Conservation (phyloP, 1,140 invertebrate genomes). For the Chionoecetes opilio region DNA sequence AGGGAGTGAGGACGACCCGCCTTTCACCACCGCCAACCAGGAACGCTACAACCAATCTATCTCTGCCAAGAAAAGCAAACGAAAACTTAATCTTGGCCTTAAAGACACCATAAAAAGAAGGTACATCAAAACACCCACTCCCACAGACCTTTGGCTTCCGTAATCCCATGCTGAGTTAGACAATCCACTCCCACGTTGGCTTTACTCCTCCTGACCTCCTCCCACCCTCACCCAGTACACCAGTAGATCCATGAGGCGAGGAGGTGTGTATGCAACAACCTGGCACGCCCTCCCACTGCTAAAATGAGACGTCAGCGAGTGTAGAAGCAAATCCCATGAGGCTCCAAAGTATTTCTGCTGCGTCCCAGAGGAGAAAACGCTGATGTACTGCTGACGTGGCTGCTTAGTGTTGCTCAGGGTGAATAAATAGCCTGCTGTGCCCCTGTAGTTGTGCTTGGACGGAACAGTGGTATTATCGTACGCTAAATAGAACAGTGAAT, state of each 20-base stretch:
- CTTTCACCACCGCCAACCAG: conserved; percentile 41
- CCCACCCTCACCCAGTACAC: neutral
- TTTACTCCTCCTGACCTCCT: neutral
- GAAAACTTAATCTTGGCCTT: conserved; percentile 49
- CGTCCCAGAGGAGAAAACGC: no score
- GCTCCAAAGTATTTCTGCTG: no score
- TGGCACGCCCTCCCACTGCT: neutral
- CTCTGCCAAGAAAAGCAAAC: conserved; percentile 50
- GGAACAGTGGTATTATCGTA: no score
- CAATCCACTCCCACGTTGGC: neutral
- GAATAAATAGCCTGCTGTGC: no score
- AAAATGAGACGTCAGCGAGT: neutral
- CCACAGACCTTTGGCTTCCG: neutral
- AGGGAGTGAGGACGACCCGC: neutral
- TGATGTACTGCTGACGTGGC: no score
- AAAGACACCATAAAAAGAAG: conserved; percentile 66
- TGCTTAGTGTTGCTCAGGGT: no score
- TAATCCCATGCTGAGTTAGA: neutral
- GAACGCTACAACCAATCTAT: neutral
- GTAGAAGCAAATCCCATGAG: neutral
- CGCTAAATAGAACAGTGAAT: no score
- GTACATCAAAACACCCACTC: conserved; percentile 16
- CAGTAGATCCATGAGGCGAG: no score
- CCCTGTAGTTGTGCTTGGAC: no score
- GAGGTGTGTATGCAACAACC: no score